These are phyloP conservation scores for Lophura nycthemera DNA, from an alignment of 2,113 vertebrate species.

Conservation along the genomic window DNA sequence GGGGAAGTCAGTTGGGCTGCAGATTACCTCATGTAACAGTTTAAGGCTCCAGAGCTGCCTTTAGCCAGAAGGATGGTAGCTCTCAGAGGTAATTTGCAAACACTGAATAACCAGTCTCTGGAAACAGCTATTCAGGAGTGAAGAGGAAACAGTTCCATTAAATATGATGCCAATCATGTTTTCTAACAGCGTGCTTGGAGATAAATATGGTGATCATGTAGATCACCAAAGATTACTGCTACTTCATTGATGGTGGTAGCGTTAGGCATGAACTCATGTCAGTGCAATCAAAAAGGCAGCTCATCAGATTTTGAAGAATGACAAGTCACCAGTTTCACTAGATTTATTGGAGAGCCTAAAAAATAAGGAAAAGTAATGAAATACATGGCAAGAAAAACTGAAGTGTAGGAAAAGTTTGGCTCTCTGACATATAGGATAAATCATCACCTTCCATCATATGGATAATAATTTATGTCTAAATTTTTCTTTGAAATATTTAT, in stretches of 20 bases:
- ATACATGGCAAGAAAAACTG: background rate
- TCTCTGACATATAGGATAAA: background rate
- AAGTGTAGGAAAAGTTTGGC: background rate
- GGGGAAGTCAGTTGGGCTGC: background rate
- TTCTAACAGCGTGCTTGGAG: background rate
- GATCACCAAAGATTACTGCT: background rate
- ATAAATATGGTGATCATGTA: background rate
- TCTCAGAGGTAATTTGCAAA: background rate
- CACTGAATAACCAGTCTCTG: background rate
- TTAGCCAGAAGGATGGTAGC: background rate
- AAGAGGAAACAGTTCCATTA: background rate
- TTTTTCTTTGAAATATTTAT: background rate
- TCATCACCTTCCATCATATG: background rate
- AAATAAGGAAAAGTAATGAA: background rate
- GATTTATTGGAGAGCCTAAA: background rate
- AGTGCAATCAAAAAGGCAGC: background rate
- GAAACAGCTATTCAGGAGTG: background rate
- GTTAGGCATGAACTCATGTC: fast-evolving
- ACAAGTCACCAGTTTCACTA: background rate
- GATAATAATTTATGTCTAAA: background rate
- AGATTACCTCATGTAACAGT: background rate
- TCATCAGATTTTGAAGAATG: background rate
- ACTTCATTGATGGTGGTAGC: background rate
- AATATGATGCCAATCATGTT: background rate
- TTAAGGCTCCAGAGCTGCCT: background rate